Conservation (phyloP, 2,113 vertebrate species). For the Phoxinus phoxinus region DNA sequence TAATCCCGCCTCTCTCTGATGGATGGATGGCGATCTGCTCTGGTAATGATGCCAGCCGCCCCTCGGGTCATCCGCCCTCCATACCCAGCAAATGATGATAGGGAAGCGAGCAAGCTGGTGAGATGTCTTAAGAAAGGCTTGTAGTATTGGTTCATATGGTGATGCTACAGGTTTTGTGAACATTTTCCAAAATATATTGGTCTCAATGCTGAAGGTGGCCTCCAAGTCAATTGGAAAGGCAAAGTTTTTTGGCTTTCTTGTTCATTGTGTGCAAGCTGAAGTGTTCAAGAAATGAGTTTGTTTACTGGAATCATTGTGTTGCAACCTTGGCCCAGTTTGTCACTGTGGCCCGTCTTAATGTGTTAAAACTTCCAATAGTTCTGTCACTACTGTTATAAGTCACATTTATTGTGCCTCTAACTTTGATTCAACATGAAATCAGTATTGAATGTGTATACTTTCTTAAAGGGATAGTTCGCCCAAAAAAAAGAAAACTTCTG, state of each 20-base stretch:
- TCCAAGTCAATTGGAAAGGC: constrained; percentile 38
- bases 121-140: not conserved
- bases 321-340: constrained; percentile 54
- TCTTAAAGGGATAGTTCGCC: not conserved
- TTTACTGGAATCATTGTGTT: constrained; percentile 43
- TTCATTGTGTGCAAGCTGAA: constrained; percentile 22
- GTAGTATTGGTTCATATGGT: not conserved
- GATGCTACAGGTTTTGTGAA: not conserved
- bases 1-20: constrained; percentile 42
- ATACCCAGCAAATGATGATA: constrained; percentile 41
- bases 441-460: not conserved
- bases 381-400: not conserved
- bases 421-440: not conserved
- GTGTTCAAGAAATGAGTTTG: constrained; percentile 48
- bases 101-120: not conserved
- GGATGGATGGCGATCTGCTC: constrained; percentile 44
- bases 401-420: not conserved
- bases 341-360: not conserved
- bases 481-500: not conserved
- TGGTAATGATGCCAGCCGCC: constrained; percentile 50
- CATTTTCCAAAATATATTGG: not conserved
- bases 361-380: not conserved
- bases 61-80: constrained; percentile 35
- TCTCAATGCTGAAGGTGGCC: not conserved
- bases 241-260: constrained; percentile 1